Percentiles rank a stretch among this genome's conserved stretches.
phyloP scores from a whole-genome alignment of 1,140 invertebrate species.

The Samia ricini region DNA sequence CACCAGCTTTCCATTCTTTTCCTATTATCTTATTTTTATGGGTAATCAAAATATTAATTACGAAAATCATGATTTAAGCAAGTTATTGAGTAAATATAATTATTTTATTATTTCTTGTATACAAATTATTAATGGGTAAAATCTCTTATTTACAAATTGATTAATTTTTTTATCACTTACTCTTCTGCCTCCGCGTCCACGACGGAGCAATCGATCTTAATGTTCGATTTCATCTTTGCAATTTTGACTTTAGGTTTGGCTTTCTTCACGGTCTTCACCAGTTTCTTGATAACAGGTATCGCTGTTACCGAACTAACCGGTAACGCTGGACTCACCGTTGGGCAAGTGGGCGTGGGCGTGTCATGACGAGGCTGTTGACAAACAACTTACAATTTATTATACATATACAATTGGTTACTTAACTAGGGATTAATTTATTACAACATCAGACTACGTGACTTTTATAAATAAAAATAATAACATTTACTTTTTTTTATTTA shows the following conservation, averaged over 20 bases:
- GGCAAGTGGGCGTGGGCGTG: slow-evolving; percentile 50
- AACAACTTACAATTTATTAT: slow-evolving; percentile 9
- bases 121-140: too few species aligned
- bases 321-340: slow-evolving; percentile 53
- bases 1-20: too few species aligned
- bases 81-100: too few species aligned
- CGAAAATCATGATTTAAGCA: too few species aligned
- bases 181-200: slow-evolving; percentile 47
- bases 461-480: too few species aligned
- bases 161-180: slow-evolving; percentile 39
- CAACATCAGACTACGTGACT: too few species aligned
- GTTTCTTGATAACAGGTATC: slow-evolving; percentile 37
- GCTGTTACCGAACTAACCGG: slow-evolving; percentile 60
- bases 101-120: too few species aligned
- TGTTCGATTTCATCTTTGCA: slow-evolving; percentile 49
- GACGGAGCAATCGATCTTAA: slow-evolving; percentile 33
- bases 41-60: too few species aligned
- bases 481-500: too few species aligned
- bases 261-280: slow-evolving; percentile 52
- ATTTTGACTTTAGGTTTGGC: slow-evolving; percentile 41
- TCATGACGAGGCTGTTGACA: slow-evolving; percentile 50
- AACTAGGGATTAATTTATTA: too few species aligned
- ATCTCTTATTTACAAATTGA: too few species aligned
- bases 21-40: too few species aligned
- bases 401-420: neutral